Base-by-base conservation (phyloP, 2,888 invertebrate genomes). In the Phymatocera aterrima region DNA sequence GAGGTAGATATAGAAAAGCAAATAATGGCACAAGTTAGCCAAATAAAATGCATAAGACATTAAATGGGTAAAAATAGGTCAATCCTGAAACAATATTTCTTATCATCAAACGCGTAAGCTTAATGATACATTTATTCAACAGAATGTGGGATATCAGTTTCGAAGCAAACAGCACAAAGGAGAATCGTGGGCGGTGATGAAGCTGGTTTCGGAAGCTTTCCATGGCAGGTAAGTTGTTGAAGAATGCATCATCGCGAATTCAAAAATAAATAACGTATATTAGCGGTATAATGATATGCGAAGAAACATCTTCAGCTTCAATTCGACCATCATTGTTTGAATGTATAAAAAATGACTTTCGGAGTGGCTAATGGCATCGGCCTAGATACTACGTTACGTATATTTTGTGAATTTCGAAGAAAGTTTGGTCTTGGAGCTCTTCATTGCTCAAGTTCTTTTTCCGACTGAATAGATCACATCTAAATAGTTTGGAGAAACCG, bases 171-270 rank as follows among this genome's bases (percentile, higher is more conserved):
- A 15, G 97, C 97, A 0, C 97, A 97, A 88, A 93, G 97, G 28
- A 92, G 98, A 83, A 97, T 98, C 82, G 97, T 98, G 24, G 98
- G 98, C 0, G 98, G 98, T 0, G 97, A 97, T 85, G 97, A 98
- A 89, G 97, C 98, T 0, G 97, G 97, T 65, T 98, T 98, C 90
- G 97, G 97, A 24, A 96, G 97, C 80, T 98, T 98, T 89, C 98
- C 98, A 31, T 98, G 98, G 98, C 97, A 97, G 92, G 97, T 93
- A 83, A 85, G 87, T 10, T 31, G 34, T 24, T 37, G 37, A 18
- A 37, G 15, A 37, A 37, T 8, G 10, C 24, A 10, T 28, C 2
- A 28, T 28, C 4, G n/a, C 51, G 10, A 60, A 28, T 60, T 28
- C 12, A 68, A 3, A 28, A 24, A 28, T 28, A 24, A 2, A 48